Evolutionary conservation across 2,113 vertebrate species (phyloP), one percentile per base, ranked within the genome.

Genomic region (Prunella himalayana): DNA sequence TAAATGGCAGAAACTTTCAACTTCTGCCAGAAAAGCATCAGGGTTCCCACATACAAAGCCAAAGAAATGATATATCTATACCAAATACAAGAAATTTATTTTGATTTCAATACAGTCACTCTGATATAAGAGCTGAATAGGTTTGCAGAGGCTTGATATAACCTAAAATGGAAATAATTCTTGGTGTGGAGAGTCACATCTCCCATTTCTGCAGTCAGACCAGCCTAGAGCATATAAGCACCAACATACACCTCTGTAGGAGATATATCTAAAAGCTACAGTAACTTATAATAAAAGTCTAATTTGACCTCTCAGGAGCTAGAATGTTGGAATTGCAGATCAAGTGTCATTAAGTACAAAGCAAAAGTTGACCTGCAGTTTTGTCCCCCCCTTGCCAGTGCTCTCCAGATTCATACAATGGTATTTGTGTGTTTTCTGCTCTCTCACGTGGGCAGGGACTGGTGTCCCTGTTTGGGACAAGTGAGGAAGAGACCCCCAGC

Each of bases 21-120:
- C 76, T 88, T 92, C 85, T 96, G 93, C 92, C 94, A 96, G 93
- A 84, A 91, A 93, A 88, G 77, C 66, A 86, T 91, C 87, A 84
- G 77, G 25, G 54, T 33, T 95, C 53, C 63, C 41, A 88, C 24
- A 80, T 44, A 41, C 25, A 88, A 77, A 85, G 80, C 54, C 86
- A 91, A 63, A 69, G 20, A 93, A 87, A 85, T 82, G 1, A 78
- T 79, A 11, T 60, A 61, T 75, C 64, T 75, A 82, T 39, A 90
- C n/a, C 39, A 84, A 75, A 92, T 59, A 88, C 30, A 70, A 61
- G 23, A 86, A 83, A 39, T 50, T 23, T 10, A 56, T 82, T 90
- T 89, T 82, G 15, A 77, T 92, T 94, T 94, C 82, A 93, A 31
- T 89, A 88, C 37, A 83, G 49, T 80, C 54, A n/a, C 24, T 59